Percentiles rank a stretch among this genome's conserved stretches.
phyloP scores from a whole-genome alignment of 2,888 invertebrate genomes.

The Myathropa florea region DNA sequence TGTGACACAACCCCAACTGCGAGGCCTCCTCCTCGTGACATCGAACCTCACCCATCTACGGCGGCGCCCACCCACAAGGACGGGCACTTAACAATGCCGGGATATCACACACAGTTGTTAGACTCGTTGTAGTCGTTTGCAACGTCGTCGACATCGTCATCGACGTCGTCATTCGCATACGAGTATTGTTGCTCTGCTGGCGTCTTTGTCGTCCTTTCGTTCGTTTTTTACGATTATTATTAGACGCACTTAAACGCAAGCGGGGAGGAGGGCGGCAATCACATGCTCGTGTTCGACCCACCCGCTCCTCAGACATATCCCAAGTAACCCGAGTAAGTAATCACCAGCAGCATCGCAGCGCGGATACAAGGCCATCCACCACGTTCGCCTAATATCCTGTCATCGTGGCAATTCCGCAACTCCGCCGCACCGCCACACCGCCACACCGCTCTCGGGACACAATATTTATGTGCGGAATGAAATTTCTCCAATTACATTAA shows the following conservation, averaged over 20 bases:
- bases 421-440: neutral
- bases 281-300: neutral
- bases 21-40: neutral
- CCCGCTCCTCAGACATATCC: conserved; percentile 40
- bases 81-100: conserved; percentile 60
- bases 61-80: neutral
- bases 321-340: conserved; percentile 61
- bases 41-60: neutral
- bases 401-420: conserved; percentile 54
- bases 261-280: conserved; percentile 2
- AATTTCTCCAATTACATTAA: conserved; percentile 69
- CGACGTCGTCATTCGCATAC: conserved; percentile 3
- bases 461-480: conserved; percentile 62
- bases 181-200: neutral
- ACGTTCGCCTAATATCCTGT: conserved; percentile 53
- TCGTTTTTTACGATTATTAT: conserved; percentile 69
- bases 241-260: conserved; percentile 66
- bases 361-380: conserved; percentile 2
- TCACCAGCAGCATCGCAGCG: conserved; percentile 29
- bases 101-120: conserved; percentile 60
- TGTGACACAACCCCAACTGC: conserved; percentile 60
- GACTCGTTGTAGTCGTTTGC: conserved; percentile 30
- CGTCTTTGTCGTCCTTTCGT: conserved; percentile 52
- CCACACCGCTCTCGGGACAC: neutral
- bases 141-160: conserved; percentile 26